Percentiles rank a stretch among this genome's conserved stretches.
phyloP scores from a whole-genome alignment of 37 sponge, comb jelly and placozoan genomes.

The Eunapius fragilis region DNA sequence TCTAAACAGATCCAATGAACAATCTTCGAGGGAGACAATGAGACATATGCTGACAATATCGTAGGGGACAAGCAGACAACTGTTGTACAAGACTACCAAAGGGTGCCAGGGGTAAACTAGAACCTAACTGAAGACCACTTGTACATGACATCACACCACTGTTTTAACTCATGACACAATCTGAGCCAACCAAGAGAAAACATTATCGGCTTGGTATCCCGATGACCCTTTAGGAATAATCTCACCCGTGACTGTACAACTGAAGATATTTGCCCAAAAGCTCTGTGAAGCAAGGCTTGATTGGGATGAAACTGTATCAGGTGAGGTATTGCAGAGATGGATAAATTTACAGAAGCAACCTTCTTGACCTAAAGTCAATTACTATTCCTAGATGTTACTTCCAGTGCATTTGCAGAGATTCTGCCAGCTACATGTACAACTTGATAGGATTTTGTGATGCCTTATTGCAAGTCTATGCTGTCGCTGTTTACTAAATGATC shows the following conservation, averaged over 20 bases:
- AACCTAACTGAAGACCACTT: background rate
- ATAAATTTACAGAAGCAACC: background rate
- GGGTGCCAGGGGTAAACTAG: background rate
- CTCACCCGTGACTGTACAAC: constrained; percentile 7
- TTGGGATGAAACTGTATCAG: constrained; percentile 32
- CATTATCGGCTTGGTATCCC: background rate
- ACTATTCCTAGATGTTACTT: constrained; percentile 17
- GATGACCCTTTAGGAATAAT: constrained; percentile 8
- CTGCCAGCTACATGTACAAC: background rate
- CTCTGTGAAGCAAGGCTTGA: constrained; percentile 7
- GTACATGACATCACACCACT: background rate
- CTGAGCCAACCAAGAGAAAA: background rate
- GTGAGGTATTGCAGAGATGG: constrained; percentile 1
- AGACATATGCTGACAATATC: constrained; percentile 12
- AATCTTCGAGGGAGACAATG: background rate
- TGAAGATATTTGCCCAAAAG: constrained; percentile 25
- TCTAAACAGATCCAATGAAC: background rate
- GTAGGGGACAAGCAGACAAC: background rate
- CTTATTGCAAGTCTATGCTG: constrained; percentile 24
- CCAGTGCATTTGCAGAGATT: background rate
- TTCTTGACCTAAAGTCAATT: background rate
- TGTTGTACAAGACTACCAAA: background rate
- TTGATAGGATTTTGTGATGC: constrained; percentile 50
- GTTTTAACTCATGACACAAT: background rate
- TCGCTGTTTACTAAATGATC: constrained; percentile 13